phyloP scores from a whole-genome alignment of 2,888 invertebrate species.

The Noctua pronuba region DNA sequence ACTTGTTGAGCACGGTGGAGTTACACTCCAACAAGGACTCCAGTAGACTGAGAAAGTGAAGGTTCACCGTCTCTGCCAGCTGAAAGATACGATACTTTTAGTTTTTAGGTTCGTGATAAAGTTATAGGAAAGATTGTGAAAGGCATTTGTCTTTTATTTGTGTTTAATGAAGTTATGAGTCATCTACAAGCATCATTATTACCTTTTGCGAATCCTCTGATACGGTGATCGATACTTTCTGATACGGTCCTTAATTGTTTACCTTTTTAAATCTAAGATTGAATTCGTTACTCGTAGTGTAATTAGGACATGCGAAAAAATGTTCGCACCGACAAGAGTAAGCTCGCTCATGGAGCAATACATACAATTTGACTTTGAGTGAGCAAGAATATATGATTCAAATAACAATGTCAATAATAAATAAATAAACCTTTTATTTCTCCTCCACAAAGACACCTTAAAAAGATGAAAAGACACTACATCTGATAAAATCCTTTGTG shows the following conservation, averaged over 20 bases:
- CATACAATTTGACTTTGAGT: background rate
- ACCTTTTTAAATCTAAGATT: background rate
- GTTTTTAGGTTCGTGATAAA: background rate
- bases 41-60: slow-evolving; percentile 98
- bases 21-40: slow-evolving; percentile 98
- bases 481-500: no score
- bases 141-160: background rate
- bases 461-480: no score
- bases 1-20: slow-evolving; percentile 97
- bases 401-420: no score
- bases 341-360: background rate
- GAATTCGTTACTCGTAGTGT: background rate
- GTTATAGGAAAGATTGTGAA: background rate
- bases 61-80: slow-evolving; percentile 99
- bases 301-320: background rate
- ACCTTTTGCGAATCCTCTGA: background rate
- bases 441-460: no score
- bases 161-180: background rate
- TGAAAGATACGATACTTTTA: slow-evolving; percentile 76
- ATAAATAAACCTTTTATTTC: no score
- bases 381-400: background rate
- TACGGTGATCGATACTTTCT: background rate
- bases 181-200: background rate
- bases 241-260: background rate
- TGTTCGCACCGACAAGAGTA: background rate